Conservation (phyloP, 2,797 vertebrate species). For the Tenualosa thibaudeaui region DNA sequence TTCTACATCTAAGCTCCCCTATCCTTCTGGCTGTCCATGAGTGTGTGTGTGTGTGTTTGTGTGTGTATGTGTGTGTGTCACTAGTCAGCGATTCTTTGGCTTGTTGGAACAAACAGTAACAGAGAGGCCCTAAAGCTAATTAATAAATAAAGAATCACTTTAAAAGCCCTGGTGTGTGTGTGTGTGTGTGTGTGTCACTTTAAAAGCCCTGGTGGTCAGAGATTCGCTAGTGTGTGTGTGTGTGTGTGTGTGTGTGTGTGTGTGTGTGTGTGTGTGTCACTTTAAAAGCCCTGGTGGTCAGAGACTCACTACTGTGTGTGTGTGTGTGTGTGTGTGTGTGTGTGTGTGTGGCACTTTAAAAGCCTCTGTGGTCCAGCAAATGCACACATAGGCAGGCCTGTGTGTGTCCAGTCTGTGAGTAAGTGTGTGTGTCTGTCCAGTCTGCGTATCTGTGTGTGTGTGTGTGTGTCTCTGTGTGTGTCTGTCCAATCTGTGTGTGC, state of each 20-base stretch:
- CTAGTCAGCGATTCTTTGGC: background rate
- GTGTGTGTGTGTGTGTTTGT: background rate
- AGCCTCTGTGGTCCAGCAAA: background rate
- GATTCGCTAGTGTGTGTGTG: background rate
- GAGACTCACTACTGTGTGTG: background rate
- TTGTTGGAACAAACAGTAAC: background rate
- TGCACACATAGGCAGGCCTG: no score
- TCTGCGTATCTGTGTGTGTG: no score
- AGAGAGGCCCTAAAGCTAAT: background rate
- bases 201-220: no score
- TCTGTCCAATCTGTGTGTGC: no score
- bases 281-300: background rate
- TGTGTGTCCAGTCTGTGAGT: no score
- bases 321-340: background rate
- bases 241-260: background rate
- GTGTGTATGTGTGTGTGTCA: background rate
- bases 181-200: background rate
- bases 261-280: background rate
- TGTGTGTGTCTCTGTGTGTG: no score
- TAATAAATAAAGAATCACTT: background rate
- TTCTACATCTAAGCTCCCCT: no score
- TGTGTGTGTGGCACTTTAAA: background rate
- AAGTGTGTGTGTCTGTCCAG: no score
- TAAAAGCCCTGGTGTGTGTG: background rate
- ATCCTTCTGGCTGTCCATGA: no score